phyloP scores from a whole-genome alignment of 2,888 invertebrate species.

The Anarsia innoxiella region DNA sequence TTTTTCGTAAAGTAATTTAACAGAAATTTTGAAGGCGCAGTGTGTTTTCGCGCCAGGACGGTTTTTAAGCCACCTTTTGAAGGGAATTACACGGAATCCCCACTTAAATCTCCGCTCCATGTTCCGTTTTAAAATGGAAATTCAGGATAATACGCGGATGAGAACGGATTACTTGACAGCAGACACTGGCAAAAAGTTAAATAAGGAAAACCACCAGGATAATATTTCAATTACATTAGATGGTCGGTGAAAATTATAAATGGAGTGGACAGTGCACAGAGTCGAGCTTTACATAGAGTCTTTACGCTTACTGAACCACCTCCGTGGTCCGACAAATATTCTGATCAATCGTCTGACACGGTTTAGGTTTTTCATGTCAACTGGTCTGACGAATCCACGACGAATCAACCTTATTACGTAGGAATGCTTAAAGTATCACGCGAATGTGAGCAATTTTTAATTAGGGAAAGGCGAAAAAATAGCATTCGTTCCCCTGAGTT shows the following conservation, averaged over 20 bases:
- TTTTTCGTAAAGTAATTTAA: no score
- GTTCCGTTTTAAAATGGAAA: slow-evolving; percentile 48
- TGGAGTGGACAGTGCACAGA: slow-evolving; percentile 1
- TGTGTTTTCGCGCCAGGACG: slow-evolving; percentile 25
- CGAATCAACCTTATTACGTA: no score
- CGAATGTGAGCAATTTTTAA: no score
- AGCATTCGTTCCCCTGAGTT: slow-evolving; percentile 2
- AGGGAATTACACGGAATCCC: slow-evolving; percentile 33
- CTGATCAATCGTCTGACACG: no score
- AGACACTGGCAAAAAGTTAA: slow-evolving; percentile 33
- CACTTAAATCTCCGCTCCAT: slow-evolving; percentile 35
- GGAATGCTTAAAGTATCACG: no score
- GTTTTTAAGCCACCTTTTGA: slow-evolving; percentile 35
- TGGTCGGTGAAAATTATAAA: slow-evolving; percentile 11
- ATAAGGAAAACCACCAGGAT: slow-evolving; percentile 31
- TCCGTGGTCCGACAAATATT: no score
- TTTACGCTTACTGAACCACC: no score
- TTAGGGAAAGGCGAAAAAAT: slow-evolving; percentile 2
- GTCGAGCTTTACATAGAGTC: no score
- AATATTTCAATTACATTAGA: slow-evolving; percentile 38
- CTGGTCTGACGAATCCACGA: no score
- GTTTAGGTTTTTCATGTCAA: no score
- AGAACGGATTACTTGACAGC: slow-evolving; percentile 34
- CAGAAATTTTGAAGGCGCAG: no score
- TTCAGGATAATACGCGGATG: slow-evolving; percentile 41